Evolutionary conservation across 2,888 invertebrate genomes (phyloP).

Genomic region (Eurois occulta): DNA sequence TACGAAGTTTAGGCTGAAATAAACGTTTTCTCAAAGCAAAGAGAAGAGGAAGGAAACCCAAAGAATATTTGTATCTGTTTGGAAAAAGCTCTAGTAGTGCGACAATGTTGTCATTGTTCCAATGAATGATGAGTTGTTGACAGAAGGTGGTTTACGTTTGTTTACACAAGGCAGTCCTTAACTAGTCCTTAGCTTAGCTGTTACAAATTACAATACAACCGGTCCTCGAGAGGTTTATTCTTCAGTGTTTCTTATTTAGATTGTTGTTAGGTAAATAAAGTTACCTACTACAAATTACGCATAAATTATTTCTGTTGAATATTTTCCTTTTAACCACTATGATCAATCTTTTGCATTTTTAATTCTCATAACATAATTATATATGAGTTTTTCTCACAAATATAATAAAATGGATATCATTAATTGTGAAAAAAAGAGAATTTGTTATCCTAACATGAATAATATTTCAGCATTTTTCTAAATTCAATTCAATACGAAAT

Average conservation of each 20-base stretch:
- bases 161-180: not conserved
- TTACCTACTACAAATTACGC: not conserved
- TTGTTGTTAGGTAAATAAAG: not conserved
- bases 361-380: not conserved
- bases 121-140: not conserved
- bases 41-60: not conserved
- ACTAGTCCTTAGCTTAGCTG: not conserved
- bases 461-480: not conserved
- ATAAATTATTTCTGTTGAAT: not conserved
- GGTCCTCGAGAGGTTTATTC: not conserved
- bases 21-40: not conserved
- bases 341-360: not conserved
- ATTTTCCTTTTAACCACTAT: not conserved
- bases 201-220: not conserved
- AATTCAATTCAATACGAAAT: not conserved
- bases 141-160: constrained; percentile 11
- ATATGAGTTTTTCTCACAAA: not conserved
- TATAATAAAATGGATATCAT: not conserved
- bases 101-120: not conserved
- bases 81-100: not conserved
- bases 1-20: too few species aligned
- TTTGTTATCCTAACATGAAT: not conserved
- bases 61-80: not conserved
- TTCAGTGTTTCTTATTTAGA: not conserved
- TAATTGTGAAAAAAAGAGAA: not conserved